Evolutionary conservation across 2,888 invertebrate species (phyloP), one percentile per base, ranked within the genome.

Genomic region (Nomada lathburiana): DNA sequence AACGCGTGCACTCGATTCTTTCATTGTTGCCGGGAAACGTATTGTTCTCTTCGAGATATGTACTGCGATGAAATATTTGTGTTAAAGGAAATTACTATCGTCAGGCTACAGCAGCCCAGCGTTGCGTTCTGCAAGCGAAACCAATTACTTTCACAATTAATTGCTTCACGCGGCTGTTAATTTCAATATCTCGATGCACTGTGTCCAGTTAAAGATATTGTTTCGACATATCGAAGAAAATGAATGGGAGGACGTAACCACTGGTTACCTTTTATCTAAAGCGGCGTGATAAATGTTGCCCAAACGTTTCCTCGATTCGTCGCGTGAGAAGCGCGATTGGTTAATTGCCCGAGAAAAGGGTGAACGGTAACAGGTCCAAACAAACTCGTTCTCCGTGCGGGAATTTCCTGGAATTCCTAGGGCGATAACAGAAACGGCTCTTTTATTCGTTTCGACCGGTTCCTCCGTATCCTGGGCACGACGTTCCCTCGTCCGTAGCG

Each of bases 401-500:
- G 18, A 77, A 65, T 65, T 77, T 29, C 47, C 55, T 23, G 2
- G 62, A 53, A 47, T 70, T 47, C 53, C 36, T 20, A 4, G 26
- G 4, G n/a, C 57, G 76, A 71, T 63, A 70, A 55, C 29, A 47
- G 63, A 64, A 76, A 76, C 63, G 62, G 60, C 52, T 60, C 23
- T 69, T 69, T 62, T 36, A 44, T 55, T 76, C 69, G 76, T 71
- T 50, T 57, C 55, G 36, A 63, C 44, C 50, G 36, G 23, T 47
- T 47, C 23, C 47, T 23, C 18, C 62, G 36, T 60, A 71, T 71
- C 42, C 23, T 36, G 44, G 53, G 36, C 60, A 53, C 47, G 64
- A 29, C 44, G 29, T 36, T 68, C 42, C 23, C 13, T 47, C 47
- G 47, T 72, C 62, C 44, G 29, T 36, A 42, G 42, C 23, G 47